phyloP scores from a whole-genome alignment of 2,113 vertebrate genomes.

The Xenopus laevis region DNA sequence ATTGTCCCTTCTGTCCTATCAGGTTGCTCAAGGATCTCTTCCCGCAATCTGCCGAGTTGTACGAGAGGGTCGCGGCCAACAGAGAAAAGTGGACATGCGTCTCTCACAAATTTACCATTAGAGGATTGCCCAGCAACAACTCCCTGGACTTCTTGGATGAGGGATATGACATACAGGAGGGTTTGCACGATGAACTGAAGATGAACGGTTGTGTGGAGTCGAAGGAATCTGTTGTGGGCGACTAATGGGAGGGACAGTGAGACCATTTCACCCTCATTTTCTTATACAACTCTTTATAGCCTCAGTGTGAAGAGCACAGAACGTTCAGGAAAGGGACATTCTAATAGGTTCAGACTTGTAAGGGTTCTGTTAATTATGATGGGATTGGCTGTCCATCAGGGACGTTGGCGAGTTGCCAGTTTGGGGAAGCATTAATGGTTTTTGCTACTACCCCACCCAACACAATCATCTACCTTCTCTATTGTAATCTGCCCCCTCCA shows the following conservation, averaged over 20 bases:
- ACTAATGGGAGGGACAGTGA: neutral
- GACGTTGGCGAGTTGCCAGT: neutral
- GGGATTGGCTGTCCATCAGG: neutral
- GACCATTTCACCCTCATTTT: neutral
- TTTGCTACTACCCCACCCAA: neutral
- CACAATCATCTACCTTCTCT: neutral
- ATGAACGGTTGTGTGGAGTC: slow-evolving; percentile 83
- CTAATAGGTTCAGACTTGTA: neutral
- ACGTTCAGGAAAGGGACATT: neutral
- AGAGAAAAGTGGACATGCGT: slow-evolving; percentile 95
- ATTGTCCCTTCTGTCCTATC: neutral
- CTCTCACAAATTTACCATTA: slow-evolving; percentile 93
- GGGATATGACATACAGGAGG: slow-evolving; percentile 84
- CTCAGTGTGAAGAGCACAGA: neutral
- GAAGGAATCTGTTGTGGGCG: slow-evolving; percentile 43
- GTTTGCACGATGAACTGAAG: slow-evolving; percentile 65
- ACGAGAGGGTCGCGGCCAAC: slow-evolving; percentile 87
- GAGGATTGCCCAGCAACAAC: slow-evolving; percentile 95
- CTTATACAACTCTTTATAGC: neutral
- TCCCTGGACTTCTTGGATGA: slow-evolving; percentile 95
- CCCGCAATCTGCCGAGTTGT: slow-evolving; percentile 79
- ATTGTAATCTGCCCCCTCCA: neutral
- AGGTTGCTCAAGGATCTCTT: slow-evolving; percentile 90
- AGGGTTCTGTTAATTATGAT: too few species aligned
- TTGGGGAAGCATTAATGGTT: neutral